These are phyloP conservation scores for Apostichopus parvimensis DNA, from an alignment of 35 echinoderm and acorn worm genomes.

Conservation along the genomic window DNA sequence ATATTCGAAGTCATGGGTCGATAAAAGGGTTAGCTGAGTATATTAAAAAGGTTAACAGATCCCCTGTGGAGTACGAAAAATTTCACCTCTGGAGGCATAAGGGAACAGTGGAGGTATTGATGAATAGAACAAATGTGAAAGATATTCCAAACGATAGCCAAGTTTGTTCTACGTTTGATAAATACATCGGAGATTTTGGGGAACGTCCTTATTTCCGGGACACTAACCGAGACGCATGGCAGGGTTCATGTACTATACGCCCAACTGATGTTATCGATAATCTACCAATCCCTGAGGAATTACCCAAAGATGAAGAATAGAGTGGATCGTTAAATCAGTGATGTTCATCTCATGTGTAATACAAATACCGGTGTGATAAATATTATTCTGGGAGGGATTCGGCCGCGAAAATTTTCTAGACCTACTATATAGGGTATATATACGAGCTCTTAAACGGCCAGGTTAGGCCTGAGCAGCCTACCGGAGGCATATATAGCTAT, in stretches of 20 bases:
- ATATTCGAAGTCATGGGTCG: conserved; percentile 14
- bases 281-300: conserved; percentile 25
- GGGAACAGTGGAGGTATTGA: conserved; percentile 7
- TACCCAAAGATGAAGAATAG: neutral
- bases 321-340: too few species aligned
- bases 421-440: too few species aligned
- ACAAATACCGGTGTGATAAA: too few species aligned
- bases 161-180: conserved; percentile 17
- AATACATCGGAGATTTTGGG: conserved; percentile 21
- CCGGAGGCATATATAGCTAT: too few species aligned
- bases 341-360: too few species aligned
- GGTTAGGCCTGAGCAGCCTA: too few species aligned
- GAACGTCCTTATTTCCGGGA: neutral
- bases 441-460: too few species aligned
- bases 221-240: conserved; percentile 44
- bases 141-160: conserved; percentile 24
- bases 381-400: too few species aligned
- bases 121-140: neutral
- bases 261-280: conserved; percentile 4
- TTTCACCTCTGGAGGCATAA: conserved; percentile 17
- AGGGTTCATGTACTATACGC: conserved; percentile 28
- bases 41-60: neutral
- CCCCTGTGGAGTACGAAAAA: conserved; percentile 12
- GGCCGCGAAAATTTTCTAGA: too few species aligned
- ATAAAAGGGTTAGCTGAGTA: neutral